Evolutionary conservation across 2,113 vertebrate species (phyloP).

Genomic region (Pitta sordida): DNA sequence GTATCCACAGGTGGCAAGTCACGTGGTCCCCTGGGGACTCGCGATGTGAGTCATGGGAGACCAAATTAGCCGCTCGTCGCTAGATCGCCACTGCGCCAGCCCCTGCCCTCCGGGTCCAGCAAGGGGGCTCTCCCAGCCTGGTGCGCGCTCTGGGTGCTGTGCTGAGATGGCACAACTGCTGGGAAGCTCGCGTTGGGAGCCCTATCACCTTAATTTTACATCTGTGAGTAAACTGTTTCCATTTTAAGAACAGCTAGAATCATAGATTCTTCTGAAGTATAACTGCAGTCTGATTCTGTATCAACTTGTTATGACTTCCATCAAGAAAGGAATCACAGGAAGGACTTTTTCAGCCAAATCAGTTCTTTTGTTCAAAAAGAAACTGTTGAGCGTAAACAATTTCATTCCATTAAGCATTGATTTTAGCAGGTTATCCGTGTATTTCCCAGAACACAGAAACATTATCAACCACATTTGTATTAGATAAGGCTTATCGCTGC

Average conservation of each 20-base stretch:
- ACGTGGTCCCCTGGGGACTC: too few relatives aligned
- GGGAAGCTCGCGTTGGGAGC: too few relatives aligned
- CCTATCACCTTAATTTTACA: not conserved
- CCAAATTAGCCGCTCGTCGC: too few relatives aligned
- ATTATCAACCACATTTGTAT: not conserved
- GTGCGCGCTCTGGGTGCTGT: too few relatives aligned
- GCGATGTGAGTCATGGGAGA: too few relatives aligned
- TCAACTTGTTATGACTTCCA: not conserved
- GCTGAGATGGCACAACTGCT: too few relatives aligned
- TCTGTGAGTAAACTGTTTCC: not conserved
- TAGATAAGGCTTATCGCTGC: not conserved
- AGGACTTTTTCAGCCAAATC: not conserved
- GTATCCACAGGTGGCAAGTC: too few relatives aligned
- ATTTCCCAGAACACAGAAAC: not conserved
- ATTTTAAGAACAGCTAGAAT: not conserved
- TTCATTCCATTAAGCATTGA: not conserved
- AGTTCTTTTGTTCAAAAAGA: not conserved
- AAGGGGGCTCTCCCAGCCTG: too few relatives aligned
- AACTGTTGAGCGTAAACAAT: not conserved
- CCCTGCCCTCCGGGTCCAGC: too few relatives aligned
- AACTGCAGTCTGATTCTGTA: not conserved
- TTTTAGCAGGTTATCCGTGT: not conserved
- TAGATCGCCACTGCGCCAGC: too few relatives aligned
- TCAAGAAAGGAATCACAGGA: not conserved
- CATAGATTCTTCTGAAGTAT: not conserved